Conservation (phyloP, 2,113 vertebrate genomes). For the Talpa occidentalis region DNA sequence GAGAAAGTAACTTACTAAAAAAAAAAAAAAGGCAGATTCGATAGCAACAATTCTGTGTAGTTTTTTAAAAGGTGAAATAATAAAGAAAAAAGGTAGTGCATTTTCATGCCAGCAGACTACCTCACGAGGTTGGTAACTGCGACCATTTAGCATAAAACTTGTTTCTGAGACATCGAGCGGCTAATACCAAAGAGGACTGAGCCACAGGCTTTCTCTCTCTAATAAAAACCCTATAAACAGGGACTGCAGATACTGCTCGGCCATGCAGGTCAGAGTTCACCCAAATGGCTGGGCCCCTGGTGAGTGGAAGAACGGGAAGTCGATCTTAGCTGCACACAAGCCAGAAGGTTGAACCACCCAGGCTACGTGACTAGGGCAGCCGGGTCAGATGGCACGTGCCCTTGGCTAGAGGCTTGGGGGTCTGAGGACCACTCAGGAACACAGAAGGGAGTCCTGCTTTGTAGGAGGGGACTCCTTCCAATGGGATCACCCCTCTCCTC, state of each 20-base stretch:
- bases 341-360: too few relatives aligned
- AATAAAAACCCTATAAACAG: too few relatives aligned
- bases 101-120: not conserved
- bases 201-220: not conserved
- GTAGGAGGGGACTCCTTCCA: accelerated
- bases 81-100: not conserved
- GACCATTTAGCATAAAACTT: not conserved
- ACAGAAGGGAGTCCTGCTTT: not conserved
- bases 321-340: too few relatives aligned
- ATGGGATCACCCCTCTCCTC: too few relatives aligned
- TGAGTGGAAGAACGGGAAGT: too few relatives aligned
- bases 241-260: too few relatives aligned
- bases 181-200: too few relatives aligned
- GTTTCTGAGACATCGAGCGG: not conserved
- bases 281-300: too few relatives aligned
- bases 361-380: too few relatives aligned
- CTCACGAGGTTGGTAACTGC: not conserved
- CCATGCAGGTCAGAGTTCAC: not conserved
- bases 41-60: not conserved
- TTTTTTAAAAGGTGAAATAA: not conserved
- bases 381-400: too few relatives aligned
- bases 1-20: not conserved
- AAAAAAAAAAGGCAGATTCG: not conserved
- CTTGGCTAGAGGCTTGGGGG: accelerated
- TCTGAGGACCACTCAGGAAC: not conserved